These are phyloP conservation scores for Marmota monax DNA, from an alignment of 2,113 vertebrate species.

Conservation along the genomic window DNA sequence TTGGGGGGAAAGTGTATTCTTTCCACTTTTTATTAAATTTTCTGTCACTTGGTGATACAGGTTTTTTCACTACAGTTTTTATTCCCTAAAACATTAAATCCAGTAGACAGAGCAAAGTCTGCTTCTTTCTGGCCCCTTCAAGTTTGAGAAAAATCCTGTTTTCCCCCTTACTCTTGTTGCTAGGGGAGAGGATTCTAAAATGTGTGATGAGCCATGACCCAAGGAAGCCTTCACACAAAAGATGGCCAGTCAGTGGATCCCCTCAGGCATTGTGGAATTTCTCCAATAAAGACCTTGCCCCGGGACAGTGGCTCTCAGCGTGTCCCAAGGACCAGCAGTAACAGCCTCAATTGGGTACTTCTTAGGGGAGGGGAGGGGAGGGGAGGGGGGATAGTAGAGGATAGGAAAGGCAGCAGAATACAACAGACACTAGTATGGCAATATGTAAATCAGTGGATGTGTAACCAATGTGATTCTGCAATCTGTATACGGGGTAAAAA, in stretches of 20 bases:
- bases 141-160: background rate
- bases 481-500: no score
- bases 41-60: background rate
- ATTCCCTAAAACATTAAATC: background rate
- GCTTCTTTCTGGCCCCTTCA: background rate
- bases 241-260: background rate
- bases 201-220: background rate
- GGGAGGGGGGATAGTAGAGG: no score
- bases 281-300: background rate
- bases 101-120: background rate
- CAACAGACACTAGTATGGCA: no score
- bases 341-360: background rate
- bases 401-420: no score
- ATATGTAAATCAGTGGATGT: no score
- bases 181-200: background rate
- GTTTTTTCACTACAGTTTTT: background rate
- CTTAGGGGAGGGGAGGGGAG: background rate
- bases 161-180: conserved; percentile 1
- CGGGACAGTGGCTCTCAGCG: no score
- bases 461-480: no score
- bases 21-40: background rate
- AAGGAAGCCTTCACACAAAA: background rate
- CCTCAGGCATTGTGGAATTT: background rate
- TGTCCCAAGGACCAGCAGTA: background rate
- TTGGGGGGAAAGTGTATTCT: background rate